Base-by-base conservation (phyloP, 2,888 invertebrate genomes). In the Dusona sp. region DNA sequence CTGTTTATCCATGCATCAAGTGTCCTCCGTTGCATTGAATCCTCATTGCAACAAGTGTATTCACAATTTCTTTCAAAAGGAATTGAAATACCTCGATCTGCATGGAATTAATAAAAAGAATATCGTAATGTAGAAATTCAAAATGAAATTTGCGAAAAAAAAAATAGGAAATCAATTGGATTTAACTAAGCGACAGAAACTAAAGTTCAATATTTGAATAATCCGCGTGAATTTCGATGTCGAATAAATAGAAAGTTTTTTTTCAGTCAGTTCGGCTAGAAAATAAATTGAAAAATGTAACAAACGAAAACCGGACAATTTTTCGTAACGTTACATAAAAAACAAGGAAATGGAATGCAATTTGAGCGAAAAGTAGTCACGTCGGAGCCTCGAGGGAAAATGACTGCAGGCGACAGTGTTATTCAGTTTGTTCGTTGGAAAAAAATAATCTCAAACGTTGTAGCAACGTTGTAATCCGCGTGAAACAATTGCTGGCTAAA, bases 401-500 rank as follows among this genome's bases (percentile, higher is more conserved):
- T 70, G 29, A 36, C 29, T 48, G 70, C 29, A 48, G 29, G 25
- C 29, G 70, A 70, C 48, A 29, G 29, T 48, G 25, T 48, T 29
- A 48, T 22, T 70, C 48, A 61, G 48, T 70, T 70, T 48, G 29
- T 48, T 22, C 19, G 45, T 48, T 29, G 70, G 67, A 45, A 70
- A 70, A 33, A 70, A 48, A 70, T 16, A 48, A 61, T 61, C 48
- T 48, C 29, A 33, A 70, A 70, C 45, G 70, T 13, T 29, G 29
- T n/a, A 70, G 70, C 36, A 9, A 54, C 36, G 51, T 54, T 73
- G 72, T 73, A 73, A 54, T 54, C 51, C 36, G 36, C 51, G 72
- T n/a, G 33, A 54, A 73, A 73, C 29, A 73, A 29, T 73, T 25
- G 77, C 83, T 83, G 29, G 25, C 19, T 57, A 36, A 25, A 64